These are phyloP conservation scores for Galeopterus variegatus DNA, from an alignment of 2,113 vertebrate species.

Conservation along the genomic window DNA sequence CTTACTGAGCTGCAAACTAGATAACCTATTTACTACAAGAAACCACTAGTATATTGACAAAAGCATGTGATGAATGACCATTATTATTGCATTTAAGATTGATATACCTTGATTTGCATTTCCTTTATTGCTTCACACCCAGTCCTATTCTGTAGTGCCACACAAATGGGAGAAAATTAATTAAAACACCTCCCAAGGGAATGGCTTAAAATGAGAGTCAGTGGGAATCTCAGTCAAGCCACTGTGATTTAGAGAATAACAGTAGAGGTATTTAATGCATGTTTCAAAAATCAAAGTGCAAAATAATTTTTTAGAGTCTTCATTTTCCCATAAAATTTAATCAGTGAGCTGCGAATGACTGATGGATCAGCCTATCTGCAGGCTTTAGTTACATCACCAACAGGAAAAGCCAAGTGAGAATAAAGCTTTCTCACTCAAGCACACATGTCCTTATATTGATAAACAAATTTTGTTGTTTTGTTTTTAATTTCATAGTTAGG, in stretches of 20 bases:
- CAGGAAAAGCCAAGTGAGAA: neutral
- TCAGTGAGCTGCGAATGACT: neutral
- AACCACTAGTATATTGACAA: neutral
- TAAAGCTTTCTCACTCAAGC: slow-evolving; percentile 17
- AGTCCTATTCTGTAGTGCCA: neutral
- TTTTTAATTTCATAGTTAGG: neutral
- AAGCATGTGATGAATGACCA: neutral
- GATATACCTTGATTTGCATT: neutral
- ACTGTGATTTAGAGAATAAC: neutral
- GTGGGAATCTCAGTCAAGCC: neutral
- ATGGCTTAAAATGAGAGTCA: neutral
- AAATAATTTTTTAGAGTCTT: slow-evolving; percentile 56
- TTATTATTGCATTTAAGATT: neutral
- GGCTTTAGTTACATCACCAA: neutral
- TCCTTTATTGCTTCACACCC: neutral
- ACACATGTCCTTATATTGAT: neutral
- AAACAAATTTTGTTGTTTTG: neutral
- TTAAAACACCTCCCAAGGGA: neutral
- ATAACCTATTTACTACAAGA: neutral
- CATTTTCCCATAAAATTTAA: neutral
- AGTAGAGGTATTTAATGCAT: neutral
- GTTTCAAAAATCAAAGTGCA: neutral
- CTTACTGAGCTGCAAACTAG: neutral
- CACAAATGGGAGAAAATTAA: neutral
- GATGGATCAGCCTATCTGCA: neutral